Evolutionary conservation across 2,888 invertebrate genomes (phyloP), one percentile per base, ranked within the genome.

Genomic region (Drosophila anomelani): DNA sequence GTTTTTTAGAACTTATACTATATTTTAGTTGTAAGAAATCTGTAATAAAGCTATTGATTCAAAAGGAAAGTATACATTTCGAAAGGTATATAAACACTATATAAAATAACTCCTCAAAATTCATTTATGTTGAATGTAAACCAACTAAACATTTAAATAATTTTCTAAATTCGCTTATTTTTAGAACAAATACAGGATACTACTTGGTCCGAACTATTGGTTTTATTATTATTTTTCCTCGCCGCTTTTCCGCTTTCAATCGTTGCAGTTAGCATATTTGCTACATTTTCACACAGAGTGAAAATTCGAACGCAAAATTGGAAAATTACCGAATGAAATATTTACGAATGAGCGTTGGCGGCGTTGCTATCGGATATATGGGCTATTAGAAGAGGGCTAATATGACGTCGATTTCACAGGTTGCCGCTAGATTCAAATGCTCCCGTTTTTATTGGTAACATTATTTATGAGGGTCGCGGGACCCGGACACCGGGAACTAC

Each of bases 401-500:
- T 62, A 46, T 70, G 53, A 66, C 53, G 55, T 44, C 67, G 63
- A 72, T 79, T 76, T 74, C 59, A 66, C 70, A 68, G 77, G 58
- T 64, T 62, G 39, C 49, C 58, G 41, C 47, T 32, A 32, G 36
- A 49, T 57, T 47, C 46, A 69, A 36, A 36, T 53, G 51, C 51
- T 23, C 20, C 36, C 36, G 32, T 1, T 55, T 49, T 74, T 49
- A 51, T 60, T 49, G 43, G 53, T 51, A 55, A 38, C 77, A 88
- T 84, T 77, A 84, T 84, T 89, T 89, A 85, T 89, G 75, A 64
- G 69, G 85, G 89, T 85, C 87, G 67, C 59, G 29, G 13, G 12
- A 15, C 41, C 39, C 20, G 20, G 51, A 3, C 47, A 12, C 5
- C 60, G 55, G 73, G 58, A 49, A 43, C 64, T 32, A 29, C 46